These are phyloP conservation scores for Echinarachnius parma DNA, from an alignment of 53 echinoderm and acorn worm species.

Conservation along the genomic window DNA sequence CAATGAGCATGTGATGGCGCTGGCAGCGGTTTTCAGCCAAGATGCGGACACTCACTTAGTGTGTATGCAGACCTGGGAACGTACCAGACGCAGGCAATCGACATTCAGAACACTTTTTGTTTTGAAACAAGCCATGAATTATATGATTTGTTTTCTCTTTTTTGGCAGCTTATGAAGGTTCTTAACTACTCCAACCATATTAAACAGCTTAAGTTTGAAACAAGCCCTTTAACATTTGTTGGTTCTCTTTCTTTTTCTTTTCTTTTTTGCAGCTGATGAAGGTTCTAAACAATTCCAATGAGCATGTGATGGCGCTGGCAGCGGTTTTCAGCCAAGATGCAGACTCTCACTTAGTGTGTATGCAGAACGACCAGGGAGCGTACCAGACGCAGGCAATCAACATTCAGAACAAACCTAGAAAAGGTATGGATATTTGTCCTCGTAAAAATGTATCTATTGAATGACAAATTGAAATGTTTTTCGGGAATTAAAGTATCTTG, in stretches of 20 bases:
- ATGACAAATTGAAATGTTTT: no score
- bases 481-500: no score
- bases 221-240: no score
- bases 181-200: no score
- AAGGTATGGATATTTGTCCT: slow-evolving; percentile 80
- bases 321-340: slow-evolving; percentile 92
- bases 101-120: slow-evolving; percentile 95
- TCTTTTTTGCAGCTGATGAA: slow-evolving; percentile 77
- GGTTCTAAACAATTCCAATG: slow-evolving; percentile 97
- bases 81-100: slow-evolving; percentile 91
- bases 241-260: no score
- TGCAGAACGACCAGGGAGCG: slow-evolving; percentile 92
- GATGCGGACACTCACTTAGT: slow-evolving; percentile 87
- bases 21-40: slow-evolving; percentile 79
- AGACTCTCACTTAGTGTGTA: slow-evolving; percentile 96
- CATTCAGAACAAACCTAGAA: slow-evolving; percentile 97
- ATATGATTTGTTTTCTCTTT: no score
- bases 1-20: slow-evolving; percentile 94
- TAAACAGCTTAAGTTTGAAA: no score
- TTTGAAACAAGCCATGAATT: no score
- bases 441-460: not conserved
- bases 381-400: slow-evolving; percentile 99
- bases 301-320: slow-evolving; percentile 97
- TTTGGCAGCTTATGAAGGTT: no score
- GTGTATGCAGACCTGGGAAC: slow-evolving; percentile 81